Base-by-base conservation (phyloP, 2,113 vertebrate genomes). In the Dermatemys mawii region DNA sequence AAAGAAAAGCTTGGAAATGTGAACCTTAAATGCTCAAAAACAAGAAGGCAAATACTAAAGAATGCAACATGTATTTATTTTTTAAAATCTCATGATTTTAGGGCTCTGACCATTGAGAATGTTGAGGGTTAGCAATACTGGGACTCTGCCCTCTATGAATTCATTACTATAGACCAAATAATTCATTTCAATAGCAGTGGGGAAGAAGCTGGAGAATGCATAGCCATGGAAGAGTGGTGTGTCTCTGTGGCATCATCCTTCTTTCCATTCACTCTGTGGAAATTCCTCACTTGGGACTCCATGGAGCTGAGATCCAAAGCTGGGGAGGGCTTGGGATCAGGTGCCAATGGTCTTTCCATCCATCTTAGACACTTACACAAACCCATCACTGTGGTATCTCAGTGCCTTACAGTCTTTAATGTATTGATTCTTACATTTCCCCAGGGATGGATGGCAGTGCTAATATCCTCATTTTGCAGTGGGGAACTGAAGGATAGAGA, bases 141-240 rank as follows among this genome's bases (percentile, higher is more conserved):
- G 4, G n/a, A 6, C 3, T 2, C 5, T 35, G 57, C 10, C 46
- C n/a, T 2, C 0, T 53, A 50, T 1, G 2, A 75, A 84, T 38
- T 51, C 57, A n/a, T 22, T 38, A 22, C 38, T 27, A 11, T 5
- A 76, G 2, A 2, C 6, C 12, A 41, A 54, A 21, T 35, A 46
- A 63, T 60, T 53, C 3, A 9, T 8, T 63, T 51, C 5, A 27
- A 4, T 84, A 4, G 0, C 81, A 26, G 19, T 1, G 2, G 57
- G 73, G 55, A 50, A 27, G 41, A 26, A 79, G 22, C 16, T 2
- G n/a, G 24, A n/a, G 29, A 83, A n/a, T 1, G 1, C 4, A 29
- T 44, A 16, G 21, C 21, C 24, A 8, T 79, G 21, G 24, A 73
- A n/a, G 49, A n/a, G 32, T 35, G 60, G 60, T 17, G 32, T 63